Evolutionary conservation across 2,113 vertebrate species (phyloP).

Genomic region (Leptocoma aspasia): DNA sequence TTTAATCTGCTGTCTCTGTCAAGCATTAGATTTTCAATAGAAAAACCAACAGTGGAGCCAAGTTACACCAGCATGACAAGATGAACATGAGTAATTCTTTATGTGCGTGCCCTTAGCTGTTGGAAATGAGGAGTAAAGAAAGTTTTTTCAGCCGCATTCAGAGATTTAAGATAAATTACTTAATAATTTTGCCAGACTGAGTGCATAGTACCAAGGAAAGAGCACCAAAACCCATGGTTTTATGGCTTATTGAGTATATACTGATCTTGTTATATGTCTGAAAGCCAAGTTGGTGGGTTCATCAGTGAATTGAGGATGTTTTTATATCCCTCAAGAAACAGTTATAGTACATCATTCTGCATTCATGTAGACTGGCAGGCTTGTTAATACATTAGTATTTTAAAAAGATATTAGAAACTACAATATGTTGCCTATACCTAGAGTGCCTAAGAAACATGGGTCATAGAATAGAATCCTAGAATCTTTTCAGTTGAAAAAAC

Average conservation of each 20-base stretch:
- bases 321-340: neutral
- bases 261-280: neutral
- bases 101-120: neutral
- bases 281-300: neutral
- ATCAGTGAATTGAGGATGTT: neutral
- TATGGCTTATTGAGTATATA: neutral
- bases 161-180: neutral
- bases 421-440: neutral
- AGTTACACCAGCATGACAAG: accelerated
- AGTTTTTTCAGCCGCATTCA: neutral
- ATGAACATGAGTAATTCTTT: neutral
- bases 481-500: neutral
- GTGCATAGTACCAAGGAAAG: neutral
- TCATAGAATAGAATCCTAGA: neutral
- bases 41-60: neutral
- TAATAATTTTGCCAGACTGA: neutral
- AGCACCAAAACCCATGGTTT: neutral
- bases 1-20: neutral
- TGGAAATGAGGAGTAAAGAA: neutral
- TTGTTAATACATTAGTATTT: neutral
- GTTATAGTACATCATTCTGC: neutral
- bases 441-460: neutral
- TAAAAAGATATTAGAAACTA: neutral
- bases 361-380: neutral
- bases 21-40: neutral